Evolutionary conservation across 30 jellyfish, hydroid and myxozoan genomes (phyloP).

Genomic region (Rhopilema esculentum): DNA sequence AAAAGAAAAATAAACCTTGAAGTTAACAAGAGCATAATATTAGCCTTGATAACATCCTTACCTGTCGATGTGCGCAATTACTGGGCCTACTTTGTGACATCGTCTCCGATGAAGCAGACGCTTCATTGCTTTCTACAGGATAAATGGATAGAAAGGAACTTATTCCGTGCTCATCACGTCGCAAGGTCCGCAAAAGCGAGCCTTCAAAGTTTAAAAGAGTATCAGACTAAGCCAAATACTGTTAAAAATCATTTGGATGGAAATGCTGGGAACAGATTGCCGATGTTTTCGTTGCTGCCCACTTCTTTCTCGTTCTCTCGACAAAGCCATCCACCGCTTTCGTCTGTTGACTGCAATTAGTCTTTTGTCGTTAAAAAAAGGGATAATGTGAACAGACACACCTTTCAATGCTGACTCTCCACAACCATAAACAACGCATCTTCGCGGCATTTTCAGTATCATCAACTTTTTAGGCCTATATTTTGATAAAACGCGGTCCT

Average conservation of each 20-base stretch:
- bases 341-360: constrained; percentile 21
- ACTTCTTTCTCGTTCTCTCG: constrained; percentile 9
- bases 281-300: constrained; percentile 16
- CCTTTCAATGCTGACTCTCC: constrained; percentile 20
- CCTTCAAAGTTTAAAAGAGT: neutral
- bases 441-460: constrained; percentile 13
- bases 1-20: neutral
- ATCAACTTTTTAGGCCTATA: neutral
- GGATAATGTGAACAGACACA: constrained; percentile 21
- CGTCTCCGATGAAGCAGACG: neutral
- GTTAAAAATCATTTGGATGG: neutral
- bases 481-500: neutral
- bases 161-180: constrained; percentile 31
- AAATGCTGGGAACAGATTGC: constrained; percentile 39
- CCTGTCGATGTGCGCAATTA: constrained; percentile 10
- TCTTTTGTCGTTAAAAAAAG: constrained; percentile 19
- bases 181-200: constrained; percentile 1
- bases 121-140: neutral
- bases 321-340: constrained; percentile 33
- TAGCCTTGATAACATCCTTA: neutral
- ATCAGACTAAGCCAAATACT: constrained; percentile 1
- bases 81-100: constrained; percentile 30
- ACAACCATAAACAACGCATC: constrained; percentile 43
- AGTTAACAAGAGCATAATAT: neutral
- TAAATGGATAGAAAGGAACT: constrained; percentile 11